These are phyloP conservation scores for Meganola albula DNA, from an alignment of 2,888 invertebrate genomes.

Conservation along the genomic window DNA sequence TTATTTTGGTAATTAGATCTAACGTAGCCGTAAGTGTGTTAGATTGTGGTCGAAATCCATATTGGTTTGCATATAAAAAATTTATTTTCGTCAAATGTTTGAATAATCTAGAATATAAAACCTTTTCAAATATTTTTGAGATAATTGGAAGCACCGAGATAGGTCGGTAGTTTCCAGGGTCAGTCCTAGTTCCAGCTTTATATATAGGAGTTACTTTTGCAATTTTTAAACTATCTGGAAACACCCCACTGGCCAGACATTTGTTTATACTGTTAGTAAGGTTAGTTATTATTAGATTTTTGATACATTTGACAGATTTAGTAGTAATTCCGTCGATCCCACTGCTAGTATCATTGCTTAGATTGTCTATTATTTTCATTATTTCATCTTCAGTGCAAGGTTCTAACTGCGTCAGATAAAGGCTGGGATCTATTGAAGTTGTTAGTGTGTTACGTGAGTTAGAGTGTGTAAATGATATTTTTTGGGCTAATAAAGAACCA, in stretches of 20 bases:
- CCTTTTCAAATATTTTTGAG: slow-evolving; percentile 7
- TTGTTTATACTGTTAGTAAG: slow-evolving; percentile 9
- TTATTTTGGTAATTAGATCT: slow-evolving; percentile 18
- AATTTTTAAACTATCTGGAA: slow-evolving; percentile 17
- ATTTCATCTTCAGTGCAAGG: not conserved
- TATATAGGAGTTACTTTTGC: slow-evolving; percentile 21
- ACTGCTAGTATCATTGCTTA: slow-evolving; percentile 2
- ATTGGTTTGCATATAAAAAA: slow-evolving; percentile 3
- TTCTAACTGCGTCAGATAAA: not conserved
- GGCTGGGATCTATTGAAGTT: not conserved
- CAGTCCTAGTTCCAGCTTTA: slow-evolving; percentile 16
- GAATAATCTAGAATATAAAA: slow-evolving; percentile 3
- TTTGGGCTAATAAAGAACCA: not conserved
- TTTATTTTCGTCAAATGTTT: not conserved
- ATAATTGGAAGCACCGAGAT: slow-evolving; percentile 11
- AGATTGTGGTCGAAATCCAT: not conserved
- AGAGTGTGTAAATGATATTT: not conserved
- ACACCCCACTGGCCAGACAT: slow-evolving; percentile 6
- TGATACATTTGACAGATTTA: slow-evolving; percentile 9
- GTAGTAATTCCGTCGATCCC: slow-evolving; percentile 10
- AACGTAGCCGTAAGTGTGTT: slow-evolving; percentile 14
- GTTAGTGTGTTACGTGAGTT: not conserved
- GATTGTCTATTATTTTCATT: slow-evolving; percentile 1
- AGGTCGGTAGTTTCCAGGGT: slow-evolving; percentile 22
- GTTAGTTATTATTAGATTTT: slow-evolving; percentile 1